phyloP scores from a whole-genome alignment of 2,888 invertebrate species.

The Pseudococcus jackbeardsleyi region DNA sequence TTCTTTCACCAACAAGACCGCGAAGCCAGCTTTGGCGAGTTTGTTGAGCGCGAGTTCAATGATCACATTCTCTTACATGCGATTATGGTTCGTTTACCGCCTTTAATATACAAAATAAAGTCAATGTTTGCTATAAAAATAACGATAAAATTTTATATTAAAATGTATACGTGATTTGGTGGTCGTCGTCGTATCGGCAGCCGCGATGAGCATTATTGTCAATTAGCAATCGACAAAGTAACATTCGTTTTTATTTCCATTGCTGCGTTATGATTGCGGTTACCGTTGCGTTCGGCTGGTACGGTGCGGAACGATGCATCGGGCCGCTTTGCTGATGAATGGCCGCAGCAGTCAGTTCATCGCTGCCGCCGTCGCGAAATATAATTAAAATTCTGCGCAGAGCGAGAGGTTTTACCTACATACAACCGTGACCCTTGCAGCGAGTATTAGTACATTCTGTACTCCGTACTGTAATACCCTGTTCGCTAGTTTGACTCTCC shows the following conservation, averaged over 20 bases:
- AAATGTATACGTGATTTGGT: background rate
- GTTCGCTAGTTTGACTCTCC: background rate
- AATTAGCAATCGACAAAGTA: conserved; percentile 1
- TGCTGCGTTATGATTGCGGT: conserved; percentile 7
- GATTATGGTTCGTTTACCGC: conserved; percentile 26
- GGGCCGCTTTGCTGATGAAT: too few relatives aligned
- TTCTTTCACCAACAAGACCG: background rate
- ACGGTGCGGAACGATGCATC: too few relatives aligned
- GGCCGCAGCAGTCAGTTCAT: too few relatives aligned
- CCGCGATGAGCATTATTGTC: background rate
- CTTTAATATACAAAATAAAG: background rate
- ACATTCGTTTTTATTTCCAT: background rate
- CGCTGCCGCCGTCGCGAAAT: background rate
- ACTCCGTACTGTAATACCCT: background rate
- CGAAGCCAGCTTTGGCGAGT: conserved; percentile 17
- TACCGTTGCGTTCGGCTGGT: background rate
- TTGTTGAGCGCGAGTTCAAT: background rate
- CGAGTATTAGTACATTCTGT: background rate
- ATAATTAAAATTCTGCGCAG: conserved; percentile 10
- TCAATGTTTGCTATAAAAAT: conserved; percentile 32
- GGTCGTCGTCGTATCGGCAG: background rate
- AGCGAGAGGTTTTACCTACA: background rate
- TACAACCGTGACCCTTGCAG: background rate
- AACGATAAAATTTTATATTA: background rate
- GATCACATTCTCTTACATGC: conserved; percentile 32